These are phyloP conservation scores for Propsilocerus akamusi DNA, from an alignment of 1,140 invertebrate genomes.

Conservation along the genomic window DNA sequence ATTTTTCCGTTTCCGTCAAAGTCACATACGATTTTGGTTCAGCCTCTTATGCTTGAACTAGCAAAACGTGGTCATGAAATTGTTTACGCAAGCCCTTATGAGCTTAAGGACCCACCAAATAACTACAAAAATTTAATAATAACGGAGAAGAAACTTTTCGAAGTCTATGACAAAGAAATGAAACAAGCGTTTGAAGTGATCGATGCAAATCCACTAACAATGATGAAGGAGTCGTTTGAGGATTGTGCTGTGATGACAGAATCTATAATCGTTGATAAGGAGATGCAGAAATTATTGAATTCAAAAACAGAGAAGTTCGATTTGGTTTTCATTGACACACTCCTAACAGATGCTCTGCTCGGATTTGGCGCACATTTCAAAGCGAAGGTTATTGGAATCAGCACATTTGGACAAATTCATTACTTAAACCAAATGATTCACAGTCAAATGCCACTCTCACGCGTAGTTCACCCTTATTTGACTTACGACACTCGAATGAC, in stretches of 20 bases:
- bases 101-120: slow-evolving; percentile 12
- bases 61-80: slow-evolving; percentile 18
- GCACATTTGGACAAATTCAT: slow-evolving; percentile 14
- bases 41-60: slow-evolving; percentile 19
- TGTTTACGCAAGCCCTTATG: slow-evolving; percentile 5
- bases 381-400: slow-evolving; percentile 17
- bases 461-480: too few relatives aligned
- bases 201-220: background rate
- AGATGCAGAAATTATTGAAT: background rate
- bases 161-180: background rate
- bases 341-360: slow-evolving; percentile 16
- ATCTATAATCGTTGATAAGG: background rate
- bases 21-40: slow-evolving; percentile 21
- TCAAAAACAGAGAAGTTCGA: slow-evolving; percentile 11
- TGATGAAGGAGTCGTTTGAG: background rate
- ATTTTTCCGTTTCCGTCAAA: slow-evolving; percentile 20
- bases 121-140: slow-evolving; percentile 16
- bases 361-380: slow-evolving; percentile 20
- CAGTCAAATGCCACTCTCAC: too few relatives aligned
- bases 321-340: slow-evolving; percentile 19
- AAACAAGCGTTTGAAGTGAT: background rate
- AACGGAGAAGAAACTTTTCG: slow-evolving; percentile 5
- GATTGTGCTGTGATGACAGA: background rate
- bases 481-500: too few relatives aligned
- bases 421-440: background rate